These are phyloP conservation scores for Pristis pectinata DNA, from an alignment of 2,797 vertebrate genomes.

Conservation along the genomic window DNA sequence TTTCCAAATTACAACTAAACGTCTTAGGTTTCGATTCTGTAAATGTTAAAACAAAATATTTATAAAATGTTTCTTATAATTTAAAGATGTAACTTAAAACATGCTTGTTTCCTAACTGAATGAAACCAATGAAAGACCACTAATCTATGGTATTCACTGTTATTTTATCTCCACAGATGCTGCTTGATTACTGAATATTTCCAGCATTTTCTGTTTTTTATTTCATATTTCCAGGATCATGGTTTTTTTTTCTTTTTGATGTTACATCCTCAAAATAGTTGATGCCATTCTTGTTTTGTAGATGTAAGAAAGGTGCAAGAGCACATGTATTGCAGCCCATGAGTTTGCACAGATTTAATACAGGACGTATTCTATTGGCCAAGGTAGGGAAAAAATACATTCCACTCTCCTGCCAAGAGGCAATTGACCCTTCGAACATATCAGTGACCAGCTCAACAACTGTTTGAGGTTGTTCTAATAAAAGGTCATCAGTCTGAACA, in stretches of 20 bases:
- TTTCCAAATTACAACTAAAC: slow-evolving; percentile 55
- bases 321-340: neutral
- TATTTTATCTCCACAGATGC: too few relatives aligned
- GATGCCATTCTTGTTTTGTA: neutral
- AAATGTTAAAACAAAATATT: neutral
- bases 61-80: neutral
- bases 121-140: too few relatives aligned
- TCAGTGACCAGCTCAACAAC: neutral
- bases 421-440: neutral
- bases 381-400: neutral
- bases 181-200: too few relatives aligned
- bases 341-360: neutral
- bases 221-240: too few relatives aligned
- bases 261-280: neutral
- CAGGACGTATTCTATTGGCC: neutral
- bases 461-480: neutral
- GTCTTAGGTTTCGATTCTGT: neutral
- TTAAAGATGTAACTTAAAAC: neutral
- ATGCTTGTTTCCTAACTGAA: too few relatives aligned
- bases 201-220: too few relatives aligned
- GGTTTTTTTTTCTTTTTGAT: too few relatives aligned
- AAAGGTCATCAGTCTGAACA: too few relatives aligned
- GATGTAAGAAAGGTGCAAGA: neutral
- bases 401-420: neutral
- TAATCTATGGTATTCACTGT: too few relatives aligned